These are phyloP conservation scores for Enteromius argenteus DNA, from an alignment of 2,797 vertebrate genomes.

Conservation along the genomic window DNA sequence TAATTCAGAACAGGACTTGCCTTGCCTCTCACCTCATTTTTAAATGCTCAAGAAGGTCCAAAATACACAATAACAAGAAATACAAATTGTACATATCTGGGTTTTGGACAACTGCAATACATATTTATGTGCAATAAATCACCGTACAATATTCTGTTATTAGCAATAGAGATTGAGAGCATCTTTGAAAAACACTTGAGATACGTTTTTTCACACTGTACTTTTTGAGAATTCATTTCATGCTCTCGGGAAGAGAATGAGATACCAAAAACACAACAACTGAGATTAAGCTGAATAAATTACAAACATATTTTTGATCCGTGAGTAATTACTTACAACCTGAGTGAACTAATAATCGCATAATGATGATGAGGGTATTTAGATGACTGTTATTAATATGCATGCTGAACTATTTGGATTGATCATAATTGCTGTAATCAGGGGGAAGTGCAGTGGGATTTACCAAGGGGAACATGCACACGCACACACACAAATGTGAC, in stretches of 20 bases:
- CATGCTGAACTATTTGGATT: conserved; percentile 47
- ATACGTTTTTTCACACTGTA: not conserved
- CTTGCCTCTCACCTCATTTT: too few species aligned
- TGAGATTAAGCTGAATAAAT: conserved; percentile 3
- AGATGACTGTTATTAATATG: conserved; percentile 52
- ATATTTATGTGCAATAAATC: conserved; percentile 37
- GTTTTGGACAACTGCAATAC: not conserved
- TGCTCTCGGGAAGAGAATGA: not conserved
- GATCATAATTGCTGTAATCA: conserved; percentile 58
- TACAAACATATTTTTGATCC: conserved; percentile 31
- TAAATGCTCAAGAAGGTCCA: too few species aligned
- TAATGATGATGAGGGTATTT: conserved; percentile 50
- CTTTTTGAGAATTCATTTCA: not conserved
- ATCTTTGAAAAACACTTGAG: not conserved
- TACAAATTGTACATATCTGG: not conserved
- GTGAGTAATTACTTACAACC: conserved; percentile 46
- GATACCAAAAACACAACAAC: not conserved
- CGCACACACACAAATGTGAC: too few species aligned
- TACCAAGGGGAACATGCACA: not conserved
- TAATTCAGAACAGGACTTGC: too few species aligned
- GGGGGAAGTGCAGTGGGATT: conserved; percentile 29
- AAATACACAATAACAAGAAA: too few species aligned
- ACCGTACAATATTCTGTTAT: conserved; percentile 7
- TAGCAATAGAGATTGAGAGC: not conserved
- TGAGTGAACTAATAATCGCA: conserved; percentile 51